These are phyloP conservation scores for Batillaria attramentaria DNA, from an alignment of 1,140 invertebrate genomes.

Conservation along the genomic window DNA sequence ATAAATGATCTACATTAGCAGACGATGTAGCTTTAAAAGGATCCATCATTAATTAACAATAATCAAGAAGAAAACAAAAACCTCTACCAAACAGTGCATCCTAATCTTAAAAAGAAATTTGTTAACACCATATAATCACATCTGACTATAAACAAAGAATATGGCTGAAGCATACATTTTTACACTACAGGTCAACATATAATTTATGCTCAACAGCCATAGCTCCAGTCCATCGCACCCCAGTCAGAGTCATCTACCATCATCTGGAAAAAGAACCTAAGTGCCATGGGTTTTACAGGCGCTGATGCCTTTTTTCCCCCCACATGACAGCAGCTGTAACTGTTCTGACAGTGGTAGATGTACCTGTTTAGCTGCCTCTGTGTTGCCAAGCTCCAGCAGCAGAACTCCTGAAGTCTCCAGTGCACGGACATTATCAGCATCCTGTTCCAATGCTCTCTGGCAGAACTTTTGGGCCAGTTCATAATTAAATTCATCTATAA, in stretches of 20 bases:
- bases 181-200: no score
- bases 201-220: no score
- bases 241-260: no score
- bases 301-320: no score
- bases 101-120: background rate
- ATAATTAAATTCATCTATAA: conserved; percentile 67
- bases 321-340: background rate
- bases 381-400: conserved; percentile 68
- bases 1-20: no score
- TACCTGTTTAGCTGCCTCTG: conserved; percentile 68
- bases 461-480: conserved; percentile 69
- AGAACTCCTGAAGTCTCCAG: conserved; percentile 68
- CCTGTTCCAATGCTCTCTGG: conserved; percentile 67
- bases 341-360: background rate
- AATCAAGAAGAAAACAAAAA: no score
- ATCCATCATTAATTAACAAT: no score
- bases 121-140: background rate
- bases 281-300: no score
- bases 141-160: background rate
- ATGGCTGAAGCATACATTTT: no score
- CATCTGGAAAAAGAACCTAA: no score
- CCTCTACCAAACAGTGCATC: background rate
- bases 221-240: no score
- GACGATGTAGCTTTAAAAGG: no score
- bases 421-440: conserved; percentile 66